Base-by-base conservation (phyloP, 2,888 invertebrate genomes). In the Dione vanillae region DNA sequence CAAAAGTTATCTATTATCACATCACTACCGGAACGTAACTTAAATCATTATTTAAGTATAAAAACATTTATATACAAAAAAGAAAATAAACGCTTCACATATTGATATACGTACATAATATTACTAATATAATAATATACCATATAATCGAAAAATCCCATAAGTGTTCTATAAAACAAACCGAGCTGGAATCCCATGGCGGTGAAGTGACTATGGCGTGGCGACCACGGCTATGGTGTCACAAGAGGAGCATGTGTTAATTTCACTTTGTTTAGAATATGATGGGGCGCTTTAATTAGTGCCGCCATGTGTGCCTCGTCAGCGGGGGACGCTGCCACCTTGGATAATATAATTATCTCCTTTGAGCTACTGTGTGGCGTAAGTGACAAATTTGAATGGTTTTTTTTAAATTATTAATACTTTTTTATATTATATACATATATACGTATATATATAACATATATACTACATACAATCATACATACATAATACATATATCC, bases 321-420 rank as follows among this genome's bases (percentile, higher is more conserved):
- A 86, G 86, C 86, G 88, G 88, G 89, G 86, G 87, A 83, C 84
- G 72, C 75, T 75, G 45, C 85, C 87, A 85, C 88, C 86, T 87
- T 85, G 84, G 87, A 88, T 89, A 83, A 88, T 91, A 90, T 90
- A 90, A 91, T 90, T 90, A 90, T 91, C 88, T 86, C 83, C 69
- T 71, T 67, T 59, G 58, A 72, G 73, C 49, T 52, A 41, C 52
- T 47, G 41, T 61, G 64, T 58, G 71, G 12, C 37, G 14, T 20
- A 20, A 65, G 56, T 51, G 47, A 16, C n/a, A 14, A 16, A 11
- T 58, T 54, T 19, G 12, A 2, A 54, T 59, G 19, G 3, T 5
- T n/a, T n/a, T n/a, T 56, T 19, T 16, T 56, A 16, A 16, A 9
- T 1, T 47, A 1, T 47, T 1, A 3, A 45, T 16, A 47, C 9